These are phyloP conservation scores for Ictalurus punctatus DNA, from an alignment of 2,113 vertebrate genomes.

Conservation along the genomic window DNA sequence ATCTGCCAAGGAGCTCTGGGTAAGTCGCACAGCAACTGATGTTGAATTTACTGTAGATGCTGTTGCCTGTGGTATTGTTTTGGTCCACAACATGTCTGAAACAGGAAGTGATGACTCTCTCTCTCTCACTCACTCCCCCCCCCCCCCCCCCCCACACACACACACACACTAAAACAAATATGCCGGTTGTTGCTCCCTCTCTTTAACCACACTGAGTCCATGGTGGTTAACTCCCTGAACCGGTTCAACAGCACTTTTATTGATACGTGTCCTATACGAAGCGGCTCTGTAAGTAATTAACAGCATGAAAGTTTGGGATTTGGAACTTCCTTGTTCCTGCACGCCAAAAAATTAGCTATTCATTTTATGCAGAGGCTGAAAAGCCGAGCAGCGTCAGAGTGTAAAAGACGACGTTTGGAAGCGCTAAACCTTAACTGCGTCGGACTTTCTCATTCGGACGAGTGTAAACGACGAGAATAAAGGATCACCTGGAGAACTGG, in stretches of 20 bases:
- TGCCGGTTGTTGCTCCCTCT: neutral
- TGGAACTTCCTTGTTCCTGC: neutral
- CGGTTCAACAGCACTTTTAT: neutral
- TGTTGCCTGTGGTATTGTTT: neutral
- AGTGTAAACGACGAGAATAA: neutral
- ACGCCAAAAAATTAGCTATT: neutral
- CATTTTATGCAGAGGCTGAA: neutral
- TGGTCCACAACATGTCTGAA: neutral
- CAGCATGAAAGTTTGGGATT: neutral
- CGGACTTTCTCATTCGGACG: neutral
- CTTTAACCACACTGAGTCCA: neutral
- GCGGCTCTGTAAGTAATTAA: neutral
- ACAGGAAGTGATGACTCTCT: neutral
- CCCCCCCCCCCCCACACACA: neutral
- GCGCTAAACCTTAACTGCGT: neutral
- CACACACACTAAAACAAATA: slow-evolving; percentile 31
- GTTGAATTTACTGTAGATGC: neutral
- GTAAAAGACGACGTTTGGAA: neutral
- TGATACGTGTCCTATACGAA: too few relatives aligned
- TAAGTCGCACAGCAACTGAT: slow-evolving; percentile 44
- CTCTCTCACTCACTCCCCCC: neutral
- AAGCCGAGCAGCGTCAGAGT: neutral
- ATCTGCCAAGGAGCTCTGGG: slow-evolving; percentile 81
- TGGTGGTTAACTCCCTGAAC: neutral
- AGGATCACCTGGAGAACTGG: neutral